Evolutionary conservation across 2,888 invertebrate species (phyloP).

Genomic region (Phortica magna): DNA sequence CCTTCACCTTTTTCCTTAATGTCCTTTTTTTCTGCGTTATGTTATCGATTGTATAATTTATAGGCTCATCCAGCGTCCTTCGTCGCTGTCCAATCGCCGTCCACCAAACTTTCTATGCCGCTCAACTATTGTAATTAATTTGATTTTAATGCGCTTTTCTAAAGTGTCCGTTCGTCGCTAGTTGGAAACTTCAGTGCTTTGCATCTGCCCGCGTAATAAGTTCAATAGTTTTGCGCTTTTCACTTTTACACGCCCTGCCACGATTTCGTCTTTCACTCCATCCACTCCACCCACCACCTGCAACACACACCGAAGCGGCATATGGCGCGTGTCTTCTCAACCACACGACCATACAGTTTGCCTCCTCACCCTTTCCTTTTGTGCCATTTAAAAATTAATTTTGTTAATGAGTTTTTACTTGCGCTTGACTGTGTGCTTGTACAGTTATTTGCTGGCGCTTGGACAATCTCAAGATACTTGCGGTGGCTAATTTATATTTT

Average conservation of each 20-base stretch:
- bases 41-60: constrained; percentile 69
- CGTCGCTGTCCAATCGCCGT: neutral
- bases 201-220: constrained; percentile 28
- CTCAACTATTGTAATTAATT: constrained; percentile 64
- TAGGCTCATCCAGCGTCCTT: constrained; percentile 36
- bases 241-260: neutral
- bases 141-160: constrained; percentile 68
- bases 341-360: neutral
- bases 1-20: constrained; percentile 15
- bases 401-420: constrained; percentile 72
- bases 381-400: constrained; percentile 73
- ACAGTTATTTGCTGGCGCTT: constrained; percentile 31
- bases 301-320: neutral
- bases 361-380: neutral
- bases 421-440: constrained; percentile 43
- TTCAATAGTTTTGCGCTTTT: constrained; percentile 30
- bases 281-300: neutral
- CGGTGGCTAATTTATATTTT: neutral
- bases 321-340: neutral
- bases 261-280: neutral
- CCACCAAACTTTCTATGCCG: constrained; percentile 43
- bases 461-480: constrained; percentile 5
- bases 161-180: constrained; percentile 29
- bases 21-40: constrained; percentile 17
- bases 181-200: constrained; percentile 63